Conservation (phyloP, 2,113 vertebrate species). For the Vicugna pacos region DNA sequence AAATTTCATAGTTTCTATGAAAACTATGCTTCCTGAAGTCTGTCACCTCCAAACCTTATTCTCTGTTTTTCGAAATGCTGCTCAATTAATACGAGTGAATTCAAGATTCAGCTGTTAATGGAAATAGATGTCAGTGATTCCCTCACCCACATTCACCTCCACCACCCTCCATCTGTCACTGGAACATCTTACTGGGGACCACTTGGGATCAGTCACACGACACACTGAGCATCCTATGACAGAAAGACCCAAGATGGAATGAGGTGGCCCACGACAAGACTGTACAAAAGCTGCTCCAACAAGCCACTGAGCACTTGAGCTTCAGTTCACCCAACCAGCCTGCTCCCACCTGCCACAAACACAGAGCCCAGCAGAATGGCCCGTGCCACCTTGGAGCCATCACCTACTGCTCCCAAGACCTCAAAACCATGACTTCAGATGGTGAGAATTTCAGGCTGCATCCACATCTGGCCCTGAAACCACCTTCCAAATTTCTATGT, state of each 20-base stretch:
- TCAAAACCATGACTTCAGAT: background rate
- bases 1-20: background rate
- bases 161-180: background rate
- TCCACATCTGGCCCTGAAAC: background rate
- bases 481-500: background rate
- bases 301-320: background rate
- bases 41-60: background rate
- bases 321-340: background rate
- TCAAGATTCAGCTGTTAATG: background rate
- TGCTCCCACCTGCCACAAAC: background rate
- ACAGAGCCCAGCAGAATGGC: background rate
- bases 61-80: background rate
- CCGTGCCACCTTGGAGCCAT: background rate
- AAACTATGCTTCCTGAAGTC: slow-evolving; percentile 4
- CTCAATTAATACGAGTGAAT: background rate
- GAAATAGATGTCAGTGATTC: background rate
- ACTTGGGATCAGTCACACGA: background rate
- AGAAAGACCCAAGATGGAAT: background rate
- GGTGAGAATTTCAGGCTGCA: background rate
- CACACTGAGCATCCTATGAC: background rate
- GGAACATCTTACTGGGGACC: background rate
- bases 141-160: background rate
- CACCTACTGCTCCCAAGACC: background rate
- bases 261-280: too few relatives aligned
- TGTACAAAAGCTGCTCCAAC: background rate